Conservation (phyloP, 2,888 invertebrate genomes). For the Athalia circularis region DNA sequence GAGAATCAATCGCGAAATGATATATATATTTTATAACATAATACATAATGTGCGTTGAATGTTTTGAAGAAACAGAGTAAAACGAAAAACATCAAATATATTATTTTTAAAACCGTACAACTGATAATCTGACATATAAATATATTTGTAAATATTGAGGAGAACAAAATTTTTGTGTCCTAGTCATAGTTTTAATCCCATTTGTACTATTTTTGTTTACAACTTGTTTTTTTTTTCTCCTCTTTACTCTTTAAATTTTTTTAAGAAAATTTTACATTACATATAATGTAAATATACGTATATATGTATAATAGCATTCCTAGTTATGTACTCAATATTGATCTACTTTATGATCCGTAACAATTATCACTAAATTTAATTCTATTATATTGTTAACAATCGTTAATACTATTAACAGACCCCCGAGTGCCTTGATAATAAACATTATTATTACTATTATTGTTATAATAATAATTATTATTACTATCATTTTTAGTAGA, state of each 20-base stretch:
- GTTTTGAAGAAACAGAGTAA: not conserved
- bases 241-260: not conserved
- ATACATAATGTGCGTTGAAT: not conserved
- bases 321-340: slow-evolving; percentile 31
- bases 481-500: not conserved
- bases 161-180: slow-evolving; percentile 21
- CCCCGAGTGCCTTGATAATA: slow-evolving; percentile 49
- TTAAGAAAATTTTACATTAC: slow-evolving; percentile 13
- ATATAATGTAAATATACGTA: slow-evolving; percentile 7
- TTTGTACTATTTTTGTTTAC: not conserved
- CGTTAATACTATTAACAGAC: slow-evolving; percentile 13
- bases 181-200: slow-evolving; percentile 20
- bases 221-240: no score
- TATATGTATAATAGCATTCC: slow-evolving; percentile 46
- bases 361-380: not conserved
- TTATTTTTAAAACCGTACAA: not conserved
- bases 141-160: slow-evolving; percentile 8
- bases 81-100: not conserved
- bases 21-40: slow-evolving; percentile 12
- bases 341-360: not conserved
- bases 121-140: no score
- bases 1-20: slow-evolving; percentile 36
- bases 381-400: slow-evolving; percentile 32
- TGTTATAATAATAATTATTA: no score
- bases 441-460: not conserved